These are phyloP conservation scores for Watsonalla binaria DNA, from an alignment of 2,888 invertebrate species.

Conservation along the genomic window DNA sequence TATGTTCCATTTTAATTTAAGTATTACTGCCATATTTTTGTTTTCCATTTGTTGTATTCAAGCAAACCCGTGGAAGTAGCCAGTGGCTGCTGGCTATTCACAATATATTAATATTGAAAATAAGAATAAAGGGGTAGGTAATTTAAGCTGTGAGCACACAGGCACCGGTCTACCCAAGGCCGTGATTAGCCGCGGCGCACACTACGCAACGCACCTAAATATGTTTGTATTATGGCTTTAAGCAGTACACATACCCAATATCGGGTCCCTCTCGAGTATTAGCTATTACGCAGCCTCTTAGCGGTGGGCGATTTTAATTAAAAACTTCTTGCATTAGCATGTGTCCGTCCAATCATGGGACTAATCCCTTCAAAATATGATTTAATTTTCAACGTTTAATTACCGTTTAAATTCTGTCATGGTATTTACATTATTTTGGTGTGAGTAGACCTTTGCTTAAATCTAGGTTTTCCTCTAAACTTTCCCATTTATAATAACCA, in stretches of 20 bases:
- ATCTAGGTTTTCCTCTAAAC: no score
- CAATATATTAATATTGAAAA: constrained; percentile 27
- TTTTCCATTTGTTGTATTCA: no score
- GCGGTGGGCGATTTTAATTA: constrained; percentile 76
- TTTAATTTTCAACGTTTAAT: constrained; percentile 52
- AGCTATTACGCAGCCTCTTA: constrained; percentile 77
- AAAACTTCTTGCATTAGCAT: constrained; percentile 78
- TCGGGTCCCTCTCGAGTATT: constrained; percentile 72
- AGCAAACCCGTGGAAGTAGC: background rate
- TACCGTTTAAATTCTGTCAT: constrained; percentile 15
- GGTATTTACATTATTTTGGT: no score
- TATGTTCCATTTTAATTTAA: no score
- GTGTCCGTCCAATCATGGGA: constrained; percentile 65
- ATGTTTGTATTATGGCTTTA: constrained; percentile 75
- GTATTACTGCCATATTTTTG: no score
- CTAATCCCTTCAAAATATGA: constrained; percentile 71
- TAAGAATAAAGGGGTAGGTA: constrained; percentile 60
- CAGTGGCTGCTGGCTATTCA: constrained; percentile 1
- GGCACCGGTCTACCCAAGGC: constrained; percentile 42
- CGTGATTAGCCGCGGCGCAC: constrained; percentile 68
- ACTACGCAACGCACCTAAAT: constrained; percentile 67
- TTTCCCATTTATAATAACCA: no score
- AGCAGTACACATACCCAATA: constrained; percentile 64
- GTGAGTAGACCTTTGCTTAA: no score
- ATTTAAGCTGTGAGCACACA: constrained; percentile 54